Percentiles rank a stretch among this genome's conserved stretches.
Conservation (phyloP, 2,113 vertebrate species). For the Eptesicus fuscus region DNA sequence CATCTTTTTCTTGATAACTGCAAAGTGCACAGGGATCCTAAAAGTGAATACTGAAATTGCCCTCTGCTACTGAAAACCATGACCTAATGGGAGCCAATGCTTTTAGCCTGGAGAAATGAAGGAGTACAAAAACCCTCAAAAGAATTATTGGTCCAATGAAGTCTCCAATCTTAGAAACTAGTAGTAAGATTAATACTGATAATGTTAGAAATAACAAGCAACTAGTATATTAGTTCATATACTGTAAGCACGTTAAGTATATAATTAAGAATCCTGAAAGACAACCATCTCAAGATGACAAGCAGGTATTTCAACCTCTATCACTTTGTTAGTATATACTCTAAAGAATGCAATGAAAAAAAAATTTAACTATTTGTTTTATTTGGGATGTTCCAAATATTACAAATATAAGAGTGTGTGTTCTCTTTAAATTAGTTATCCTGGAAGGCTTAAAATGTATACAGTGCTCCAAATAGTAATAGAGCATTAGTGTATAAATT, state of each 20-base stretch:
- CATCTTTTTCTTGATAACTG: neutral
- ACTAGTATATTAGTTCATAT: neutral
- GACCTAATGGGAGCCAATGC: neutral
- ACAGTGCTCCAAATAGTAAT: neutral
- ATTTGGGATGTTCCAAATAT: neutral
- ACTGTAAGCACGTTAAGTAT: neutral
- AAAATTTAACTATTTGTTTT: neutral
- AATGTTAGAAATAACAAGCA: neutral
- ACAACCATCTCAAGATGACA: neutral
- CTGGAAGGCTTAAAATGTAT: neutral
- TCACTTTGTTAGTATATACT: neutral
- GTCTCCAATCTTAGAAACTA: neutral
- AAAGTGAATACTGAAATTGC: neutral
- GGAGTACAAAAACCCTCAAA: neutral
- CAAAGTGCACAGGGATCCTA: neutral
- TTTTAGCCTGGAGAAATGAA: neutral
- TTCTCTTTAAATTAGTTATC: neutral
- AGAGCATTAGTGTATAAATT: neutral
- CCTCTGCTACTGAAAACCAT: neutral
- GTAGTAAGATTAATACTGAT: neutral
- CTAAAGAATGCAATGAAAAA: neutral
- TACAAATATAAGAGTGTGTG: neutral
- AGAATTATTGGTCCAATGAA: neutral
- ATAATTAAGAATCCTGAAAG: neutral
- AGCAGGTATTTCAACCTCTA: neutral